phyloP scores from a whole-genome alignment of 2,113 vertebrate species.

The Penelope pileata region DNA sequence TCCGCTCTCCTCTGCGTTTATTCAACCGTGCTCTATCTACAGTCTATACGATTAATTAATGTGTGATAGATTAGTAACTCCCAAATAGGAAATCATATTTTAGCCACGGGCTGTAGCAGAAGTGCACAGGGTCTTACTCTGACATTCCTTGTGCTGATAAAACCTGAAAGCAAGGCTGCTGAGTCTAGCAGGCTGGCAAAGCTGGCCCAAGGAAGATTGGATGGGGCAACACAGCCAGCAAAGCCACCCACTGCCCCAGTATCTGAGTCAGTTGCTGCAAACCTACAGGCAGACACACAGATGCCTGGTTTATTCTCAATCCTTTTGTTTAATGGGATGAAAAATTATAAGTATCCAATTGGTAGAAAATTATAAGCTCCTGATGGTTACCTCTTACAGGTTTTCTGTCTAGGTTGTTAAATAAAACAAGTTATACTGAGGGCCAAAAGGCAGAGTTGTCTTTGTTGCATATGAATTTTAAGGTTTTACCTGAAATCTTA shows the following conservation, averaged over 20 bases:
- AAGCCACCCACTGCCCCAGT: not conserved
- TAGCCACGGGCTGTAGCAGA: not conserved
- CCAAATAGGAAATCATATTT: conserved; percentile 52
- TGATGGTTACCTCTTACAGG: conserved; percentile 26
- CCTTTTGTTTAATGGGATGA: not conserved
- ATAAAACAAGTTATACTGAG: not conserved
- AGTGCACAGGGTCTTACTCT: conserved; percentile 1
- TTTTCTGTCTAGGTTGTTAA: conserved; percentile 41
- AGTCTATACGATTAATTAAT: conserved; percentile 48
- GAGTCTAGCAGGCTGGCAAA: conserved; percentile 1
- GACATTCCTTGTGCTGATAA: not conserved
- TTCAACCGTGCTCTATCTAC: not conserved
- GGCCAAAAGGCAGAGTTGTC: not conserved
- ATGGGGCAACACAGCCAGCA: not conserved
- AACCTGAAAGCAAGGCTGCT: not conserved
- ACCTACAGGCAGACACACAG: rapidly evolving
- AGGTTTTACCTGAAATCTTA: conserved; percentile 35
- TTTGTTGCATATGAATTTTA: conserved; percentile 29
- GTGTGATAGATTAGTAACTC: conserved; percentile 51
- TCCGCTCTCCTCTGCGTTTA: not conserved
- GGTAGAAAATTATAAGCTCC: not conserved
- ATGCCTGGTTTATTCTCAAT: not conserved
- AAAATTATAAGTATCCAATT: not conserved
- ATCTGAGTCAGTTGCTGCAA: not conserved
- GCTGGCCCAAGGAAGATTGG: not conserved